Conservation (phyloP, 1,140 invertebrate genomes). For the Caenorhabditis briggsae region DNA sequence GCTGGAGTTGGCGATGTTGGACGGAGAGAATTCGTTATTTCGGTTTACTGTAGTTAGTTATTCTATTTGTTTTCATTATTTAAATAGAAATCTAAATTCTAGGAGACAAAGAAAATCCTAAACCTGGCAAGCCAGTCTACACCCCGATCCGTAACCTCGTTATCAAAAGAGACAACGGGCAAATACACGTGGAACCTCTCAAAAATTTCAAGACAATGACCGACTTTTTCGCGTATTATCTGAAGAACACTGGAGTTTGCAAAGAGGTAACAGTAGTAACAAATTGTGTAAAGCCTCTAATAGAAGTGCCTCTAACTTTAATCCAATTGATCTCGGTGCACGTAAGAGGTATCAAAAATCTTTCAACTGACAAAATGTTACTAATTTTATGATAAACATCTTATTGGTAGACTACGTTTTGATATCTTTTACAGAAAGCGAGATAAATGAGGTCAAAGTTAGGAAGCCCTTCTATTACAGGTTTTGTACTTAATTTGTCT, state of each 20-base stretch:
- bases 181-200: background rate
- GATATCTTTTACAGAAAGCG: no score
- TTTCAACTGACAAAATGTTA: no score
- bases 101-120: slow-evolving; percentile 1
- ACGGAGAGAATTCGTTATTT: slow-evolving; percentile 17
- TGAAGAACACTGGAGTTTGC: slow-evolving; percentile 7
- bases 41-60: slow-evolving; percentile 1
- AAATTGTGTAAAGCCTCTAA: no score
- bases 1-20: background rate
- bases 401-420: no score
- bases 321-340: no score
- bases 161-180: slow-evolving; percentile 32
- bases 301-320: no score
- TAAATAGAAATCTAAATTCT: background rate
- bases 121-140: background rate
- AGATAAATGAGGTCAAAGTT: no score
- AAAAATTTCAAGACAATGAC: slow-evolving; percentile 11
- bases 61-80: background rate
- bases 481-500: no score
- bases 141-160: background rate
- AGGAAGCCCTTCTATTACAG: no score
- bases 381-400: no score
- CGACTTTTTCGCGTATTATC: background rate
- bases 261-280: background rate
- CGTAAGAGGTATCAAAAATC: no score